These are phyloP conservation scores for Gadus macrocephalus DNA, from an alignment of 2,113 vertebrate genomes.

Conservation along the genomic window DNA sequence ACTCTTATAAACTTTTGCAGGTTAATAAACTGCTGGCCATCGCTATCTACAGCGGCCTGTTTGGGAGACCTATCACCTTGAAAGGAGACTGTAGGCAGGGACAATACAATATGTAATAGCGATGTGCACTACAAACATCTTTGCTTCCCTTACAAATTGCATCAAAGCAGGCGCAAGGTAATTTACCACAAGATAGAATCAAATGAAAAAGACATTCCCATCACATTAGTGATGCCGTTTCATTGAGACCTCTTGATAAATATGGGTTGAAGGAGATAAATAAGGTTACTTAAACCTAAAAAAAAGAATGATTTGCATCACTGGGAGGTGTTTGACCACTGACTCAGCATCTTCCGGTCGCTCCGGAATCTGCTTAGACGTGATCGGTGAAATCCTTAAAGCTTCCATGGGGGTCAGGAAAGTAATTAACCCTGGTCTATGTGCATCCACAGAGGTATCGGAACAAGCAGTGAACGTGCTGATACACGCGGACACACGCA, in stretches of 20 bases:
- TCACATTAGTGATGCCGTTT: slow-evolving; percentile 36
- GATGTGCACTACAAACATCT: slow-evolving; percentile 13
- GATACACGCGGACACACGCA: neutral
- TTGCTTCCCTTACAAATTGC: slow-evolving; percentile 39
- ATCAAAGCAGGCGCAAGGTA: slow-evolving; percentile 27
- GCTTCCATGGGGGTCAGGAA: slow-evolving; percentile 67
- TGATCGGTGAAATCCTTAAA: slow-evolving; percentile 64
- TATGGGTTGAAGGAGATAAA: slow-evolving; percentile 52
- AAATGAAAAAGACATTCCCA: slow-evolving; percentile 37
- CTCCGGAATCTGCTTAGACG: slow-evolving; percentile 56
- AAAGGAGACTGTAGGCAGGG: too few species aligned
- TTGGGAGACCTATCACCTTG: too few species aligned
- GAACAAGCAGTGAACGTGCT: slow-evolving; percentile 36
- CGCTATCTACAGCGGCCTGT: too few species aligned
- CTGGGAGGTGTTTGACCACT: slow-evolving; percentile 42
- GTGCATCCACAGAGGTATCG: slow-evolving; percentile 57
- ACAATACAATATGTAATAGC: neutral
- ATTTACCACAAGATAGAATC: neutral
- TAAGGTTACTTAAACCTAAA: slow-evolving; percentile 58
- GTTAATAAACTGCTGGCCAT: too few species aligned
- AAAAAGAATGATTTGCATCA: slow-evolving; percentile 41
- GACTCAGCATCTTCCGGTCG: slow-evolving; percentile 61
- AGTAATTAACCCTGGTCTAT: slow-evolving; percentile 75
- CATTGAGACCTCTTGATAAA: slow-evolving; percentile 61
- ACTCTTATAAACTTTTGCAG: too few species aligned